Base-by-base conservation (phyloP, 2,113 vertebrate genomes). In the Amazona vittata region DNA sequence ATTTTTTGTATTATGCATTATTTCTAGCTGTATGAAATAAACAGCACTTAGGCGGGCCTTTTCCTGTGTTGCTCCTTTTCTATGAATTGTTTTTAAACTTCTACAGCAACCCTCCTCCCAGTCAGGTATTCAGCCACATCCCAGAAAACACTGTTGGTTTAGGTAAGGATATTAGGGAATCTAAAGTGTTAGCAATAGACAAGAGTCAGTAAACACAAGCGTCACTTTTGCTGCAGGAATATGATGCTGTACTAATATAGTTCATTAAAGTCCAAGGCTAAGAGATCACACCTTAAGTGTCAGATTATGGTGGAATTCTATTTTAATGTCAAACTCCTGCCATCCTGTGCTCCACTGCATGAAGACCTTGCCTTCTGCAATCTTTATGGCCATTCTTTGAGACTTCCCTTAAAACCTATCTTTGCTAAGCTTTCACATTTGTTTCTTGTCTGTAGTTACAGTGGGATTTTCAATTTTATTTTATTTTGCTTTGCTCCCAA, bases 271-370 rank as follows among this genome's bases (percentile, higher is more conserved):
- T 21, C 63, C 49, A 47, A 43, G 50, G 78, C 33, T 63, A 69
- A 65, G 22, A 57, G 20, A 63, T 73, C 52, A 69, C 28, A n/a
- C n/a, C 16, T 7, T 17, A 86, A 93, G 43, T 28, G 64, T 13
- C 64, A 93, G 47, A 57, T 65, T 89, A 69, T 46, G 29, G 53
- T 35, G 20, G 29, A 82, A 70, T 57, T 70, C 43, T 53, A 9
- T 55, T 59, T 62, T 26, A 67, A n/a, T 12, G 19, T 63, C 64
- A 83, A 93, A 84, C 4, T 15, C 22, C 16, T 77, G 31, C 10
- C 2, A 7, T 43, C 6, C 50, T 50, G 8, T 0, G 0, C 28
- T 90, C 46, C 29, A 43, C 37, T 55, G 24, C 2, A 0, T 43
- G 43, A 90, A 76, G 29, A 73, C 11, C 4, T 76, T 83, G 43